phyloP scores from a whole-genome alignment of 2,888 invertebrate species.

The Crossocerus cetratus region DNA sequence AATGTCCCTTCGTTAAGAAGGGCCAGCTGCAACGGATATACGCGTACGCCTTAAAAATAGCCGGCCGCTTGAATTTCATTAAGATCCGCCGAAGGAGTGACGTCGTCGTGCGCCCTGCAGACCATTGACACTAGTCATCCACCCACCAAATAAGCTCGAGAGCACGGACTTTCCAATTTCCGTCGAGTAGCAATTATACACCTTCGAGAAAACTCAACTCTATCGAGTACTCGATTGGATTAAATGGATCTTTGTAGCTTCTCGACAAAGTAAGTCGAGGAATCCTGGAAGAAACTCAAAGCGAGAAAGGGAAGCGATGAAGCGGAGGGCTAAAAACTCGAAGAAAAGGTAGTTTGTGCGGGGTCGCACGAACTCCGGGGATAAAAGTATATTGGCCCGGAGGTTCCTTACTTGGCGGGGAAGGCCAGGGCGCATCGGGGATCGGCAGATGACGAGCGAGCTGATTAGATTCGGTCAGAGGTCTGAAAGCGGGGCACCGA shows the following conservation, averaged over 20 bases:
- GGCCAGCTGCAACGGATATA: constrained; percentile 53
- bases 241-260: neutral
- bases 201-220: neutral
- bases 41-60: constrained; percentile 39
- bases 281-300: neutral
- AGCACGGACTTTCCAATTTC: neutral
- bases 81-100: constrained; percentile 29
- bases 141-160: neutral
- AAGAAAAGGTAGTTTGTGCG: neutral
- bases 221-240: neutral
- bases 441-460: constrained; percentile 60
- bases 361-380: neutral
- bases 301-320: neutral
- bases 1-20: constrained; percentile 74
- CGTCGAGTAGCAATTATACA: neutral
- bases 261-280: neutral
- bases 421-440: constrained; percentile 26
- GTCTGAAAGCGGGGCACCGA: constrained; percentile 60
- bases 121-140: no score
- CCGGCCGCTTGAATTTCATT: constrained; percentile 51
- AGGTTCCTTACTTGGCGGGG: neutral
- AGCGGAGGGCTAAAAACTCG: neutral
- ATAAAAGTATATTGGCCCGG: neutral
- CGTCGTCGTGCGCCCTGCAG: neutral
- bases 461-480: constrained; percentile 72